Evolutionary conservation across 2,888 invertebrate genomes (phyloP), one percentile per base, ranked within the genome.

Genomic region (Yponomeuta cagnagella): DNA sequence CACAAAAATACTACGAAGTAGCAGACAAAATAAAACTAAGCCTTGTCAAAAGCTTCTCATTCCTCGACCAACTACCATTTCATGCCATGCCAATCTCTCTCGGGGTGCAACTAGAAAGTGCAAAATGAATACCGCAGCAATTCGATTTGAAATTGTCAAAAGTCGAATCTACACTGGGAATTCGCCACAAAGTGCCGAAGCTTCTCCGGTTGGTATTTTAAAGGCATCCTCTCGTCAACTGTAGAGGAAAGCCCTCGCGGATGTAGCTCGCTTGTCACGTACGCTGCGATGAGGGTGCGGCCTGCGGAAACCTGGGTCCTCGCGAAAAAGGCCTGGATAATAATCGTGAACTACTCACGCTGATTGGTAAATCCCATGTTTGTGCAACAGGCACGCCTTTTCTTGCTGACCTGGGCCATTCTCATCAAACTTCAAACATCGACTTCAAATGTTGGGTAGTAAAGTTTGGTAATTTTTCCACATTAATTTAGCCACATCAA

Each of bases 91-190:
- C 43, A 43, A 43, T 43, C 43, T 43, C 43, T 43, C 15, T 58
- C 15, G 15, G 52, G 12, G 52, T 58, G 15, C 52, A 58, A 12
- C 52, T 58, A 58, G 52, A 15, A 15, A 58, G 52, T 58, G 52
- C 52, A 8, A 43, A 58, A 15, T 58, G 52, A 58, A 58, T 15
- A 12, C 52, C 52, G 15, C 52, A 58, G 12, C 52, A 15, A 58
- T 58, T 58, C 52, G 52, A 58, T 58, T 58, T 58, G 52, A 58
- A 58, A 58, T 58, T 58, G 12, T 58, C 52, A 58, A 58, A 58
- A 15, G 52, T 58, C 52, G 15, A 3, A 12, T 15, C 52, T 15
- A 58, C 3, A 12, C 52, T 58, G 52, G 52, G 52, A 58, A 58
- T 58, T 58, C 52, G 52, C 52, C 52, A 15, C 52, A 58, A 58